These are phyloP conservation scores for Papilio xuthus DNA, from an alignment of 1,140 invertebrate genomes.

Conservation along the genomic window DNA sequence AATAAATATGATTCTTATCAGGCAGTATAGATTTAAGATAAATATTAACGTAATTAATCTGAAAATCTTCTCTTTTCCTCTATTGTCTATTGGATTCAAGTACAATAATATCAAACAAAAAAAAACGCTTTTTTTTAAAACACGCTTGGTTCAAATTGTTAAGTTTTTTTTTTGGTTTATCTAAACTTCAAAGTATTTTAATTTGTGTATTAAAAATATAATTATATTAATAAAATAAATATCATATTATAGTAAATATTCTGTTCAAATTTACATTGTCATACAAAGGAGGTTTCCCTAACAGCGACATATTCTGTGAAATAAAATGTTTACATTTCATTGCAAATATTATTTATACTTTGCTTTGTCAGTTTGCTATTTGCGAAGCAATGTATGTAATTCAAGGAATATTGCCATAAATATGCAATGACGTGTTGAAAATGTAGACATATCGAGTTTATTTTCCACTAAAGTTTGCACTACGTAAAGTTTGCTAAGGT, in stretches of 20 bases:
- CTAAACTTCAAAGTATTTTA: background rate
- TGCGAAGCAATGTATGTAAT: conserved; percentile 15
- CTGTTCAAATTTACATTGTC: background rate
- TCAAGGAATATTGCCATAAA: conserved; percentile 16
- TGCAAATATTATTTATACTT: conserved; percentile 15
- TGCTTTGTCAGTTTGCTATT: conserved; percentile 2
- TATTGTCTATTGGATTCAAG: conserved; percentile 5
- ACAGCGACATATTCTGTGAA: background rate
- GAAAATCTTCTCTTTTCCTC: background rate
- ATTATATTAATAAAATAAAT: background rate
- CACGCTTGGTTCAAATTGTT: background rate
- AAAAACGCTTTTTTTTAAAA: background rate
- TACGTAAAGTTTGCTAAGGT: background rate
- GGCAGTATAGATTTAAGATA: background rate
- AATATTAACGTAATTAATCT: background rate
- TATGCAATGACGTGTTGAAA: background rate
- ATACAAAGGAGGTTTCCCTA: background rate
- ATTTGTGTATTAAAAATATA: background rate
- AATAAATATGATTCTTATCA: background rate
- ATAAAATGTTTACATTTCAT: conserved; percentile 11
- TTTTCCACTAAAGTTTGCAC: background rate
- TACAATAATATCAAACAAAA: background rate
- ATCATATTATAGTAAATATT: background rate
- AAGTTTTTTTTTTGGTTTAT: background rate
- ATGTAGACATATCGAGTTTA: background rate